Evolutionary conservation across 2,797 vertebrate genomes (phyloP), one percentile per base, ranked within the genome.

Genomic region (Sebastolobus altivelis): DNA sequence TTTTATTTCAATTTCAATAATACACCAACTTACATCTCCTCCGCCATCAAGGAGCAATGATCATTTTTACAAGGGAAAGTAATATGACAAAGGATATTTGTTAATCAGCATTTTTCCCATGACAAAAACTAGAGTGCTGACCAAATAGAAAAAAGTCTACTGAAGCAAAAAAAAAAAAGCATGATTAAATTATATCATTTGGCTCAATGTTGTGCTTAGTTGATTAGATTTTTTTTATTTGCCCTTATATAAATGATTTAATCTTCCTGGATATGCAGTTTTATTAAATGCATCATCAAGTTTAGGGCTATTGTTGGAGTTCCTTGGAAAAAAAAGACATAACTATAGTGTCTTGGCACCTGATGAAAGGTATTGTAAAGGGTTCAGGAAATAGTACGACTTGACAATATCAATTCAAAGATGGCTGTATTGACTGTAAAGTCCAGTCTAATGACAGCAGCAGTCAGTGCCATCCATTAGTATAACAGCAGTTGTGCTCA

Each of bases 401-500:
- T 9, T 18, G 20, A 63, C 20, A 29, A n/a, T 43, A 52, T 65
- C 7, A 56, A 4, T 33, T 65, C 1, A 33, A 43, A 58, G 16
- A 33, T 56, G 37, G n/a, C 54, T 43, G 16, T 27, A 27, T 10
- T 25, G 54, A 72, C 43, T 54, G 59, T 58, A 27, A 67, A 40
- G 8, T 55, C 29, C 20, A 38, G n/a, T 65, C 27, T 70, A 77
- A 78, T 80, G 71, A 79, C 63, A 72, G 46, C 22, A 83, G 65
- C 40, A 63, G 77, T 62, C 46, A 25, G 27, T 66, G 29, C 54
- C 62, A 67, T 69, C 72, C 81, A 74, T 86, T 73, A 85, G 43
- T 62, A 40, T 65, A 61, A 76, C 73, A 76, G 43, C 27, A 27
- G n/a, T 20, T 81, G 72, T 72, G 65, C 78, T 80, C 40, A 84